These are phyloP conservation scores for Seriola aureovittata DNA, from an alignment of 2,113 vertebrate species.

Conservation along the genomic window DNA sequence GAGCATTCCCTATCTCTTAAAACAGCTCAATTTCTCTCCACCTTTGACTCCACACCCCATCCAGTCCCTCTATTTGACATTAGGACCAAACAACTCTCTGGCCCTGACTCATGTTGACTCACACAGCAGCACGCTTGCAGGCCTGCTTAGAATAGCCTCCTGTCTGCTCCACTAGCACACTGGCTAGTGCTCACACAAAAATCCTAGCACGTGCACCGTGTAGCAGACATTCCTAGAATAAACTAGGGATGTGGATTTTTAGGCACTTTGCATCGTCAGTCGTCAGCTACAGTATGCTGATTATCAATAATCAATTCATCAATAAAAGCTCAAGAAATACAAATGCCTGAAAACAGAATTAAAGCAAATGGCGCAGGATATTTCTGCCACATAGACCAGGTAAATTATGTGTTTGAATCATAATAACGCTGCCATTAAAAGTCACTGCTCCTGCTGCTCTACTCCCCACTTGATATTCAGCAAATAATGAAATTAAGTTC, in stretches of 20 bases:
- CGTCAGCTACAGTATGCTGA: not conserved
- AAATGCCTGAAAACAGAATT: not conserved
- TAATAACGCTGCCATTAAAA: not conserved
- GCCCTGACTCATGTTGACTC: slow-evolving; percentile 77
- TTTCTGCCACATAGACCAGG: not conserved
- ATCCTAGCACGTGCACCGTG: not conserved
- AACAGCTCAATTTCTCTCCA: not conserved
- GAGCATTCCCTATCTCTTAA: not conserved
- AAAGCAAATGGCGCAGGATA: no score
- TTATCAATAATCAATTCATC: not conserved
- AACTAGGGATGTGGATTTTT: not conserved
- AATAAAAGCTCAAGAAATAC: not conserved
- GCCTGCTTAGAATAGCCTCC: slow-evolving; percentile 76
- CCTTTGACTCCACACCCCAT: slow-evolving; percentile 9
- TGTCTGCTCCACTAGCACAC: slow-evolving; percentile 73
- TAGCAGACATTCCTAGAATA: not conserved
- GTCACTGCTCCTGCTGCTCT: not conserved
- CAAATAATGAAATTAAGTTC: not conserved
- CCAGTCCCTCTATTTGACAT: slow-evolving; percentile 54
- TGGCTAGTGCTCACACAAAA: slow-evolving; percentile 51
- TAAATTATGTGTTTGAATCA: not conserved
- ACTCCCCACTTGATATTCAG: not conserved
- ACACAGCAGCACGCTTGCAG: slow-evolving; percentile 62
- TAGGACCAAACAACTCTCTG: slow-evolving; percentile 51
- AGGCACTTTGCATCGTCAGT: not conserved